Base-by-base conservation (phyloP, 2,113 vertebrate genomes). In the Setophaga coronata region DNA sequence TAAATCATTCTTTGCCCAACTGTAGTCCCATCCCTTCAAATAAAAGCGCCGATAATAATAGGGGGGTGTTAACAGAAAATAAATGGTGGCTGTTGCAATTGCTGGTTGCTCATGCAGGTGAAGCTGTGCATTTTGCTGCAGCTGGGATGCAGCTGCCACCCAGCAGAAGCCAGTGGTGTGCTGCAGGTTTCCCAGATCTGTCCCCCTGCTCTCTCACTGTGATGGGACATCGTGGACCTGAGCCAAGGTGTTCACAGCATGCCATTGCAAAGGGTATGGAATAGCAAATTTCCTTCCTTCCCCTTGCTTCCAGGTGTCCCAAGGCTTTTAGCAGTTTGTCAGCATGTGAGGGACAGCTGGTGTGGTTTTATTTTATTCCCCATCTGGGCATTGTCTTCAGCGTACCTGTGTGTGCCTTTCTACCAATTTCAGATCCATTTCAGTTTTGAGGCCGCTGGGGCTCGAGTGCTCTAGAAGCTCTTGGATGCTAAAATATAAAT, bases 321-420 rank as follows among this genome's bases (percentile, higher is more conserved):
- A 40, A 57, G 47, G 34, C 40, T 54, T 78, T 85, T 14, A 51
- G 51, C 38, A 28, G 4, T 54, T 74, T 43, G 19, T 48, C 34
- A 54, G 14, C 12, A 6, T 6, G 8, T 29, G 28, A 31, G 43
- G 64, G 47, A 8, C 53, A 67, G 15, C 43, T 82, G 42, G 1
- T 28, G 11, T 26, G n/a, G 5, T 64, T 87, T 87, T 72, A 18
- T 61, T 58, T 50, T 58, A 18, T 38, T 24, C 9, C 26, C 40
- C 15, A 34, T 10, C 18, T 26, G 36, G 42, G 38, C 6, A 5
- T 43, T 7, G 19, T 25, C 43, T 70, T 29, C n/a, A 57, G 24
- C 8, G 76, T 48, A 16, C 0, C 0, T 53, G 5, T 26, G 25
- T 42, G 19, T 31, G n/a, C 43, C 18, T n/a, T 38, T 76, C 20